Evolutionary conservation across 2,888 invertebrate genomes (phyloP).

Genomic region (Drosophila nigritarsus): DNA sequence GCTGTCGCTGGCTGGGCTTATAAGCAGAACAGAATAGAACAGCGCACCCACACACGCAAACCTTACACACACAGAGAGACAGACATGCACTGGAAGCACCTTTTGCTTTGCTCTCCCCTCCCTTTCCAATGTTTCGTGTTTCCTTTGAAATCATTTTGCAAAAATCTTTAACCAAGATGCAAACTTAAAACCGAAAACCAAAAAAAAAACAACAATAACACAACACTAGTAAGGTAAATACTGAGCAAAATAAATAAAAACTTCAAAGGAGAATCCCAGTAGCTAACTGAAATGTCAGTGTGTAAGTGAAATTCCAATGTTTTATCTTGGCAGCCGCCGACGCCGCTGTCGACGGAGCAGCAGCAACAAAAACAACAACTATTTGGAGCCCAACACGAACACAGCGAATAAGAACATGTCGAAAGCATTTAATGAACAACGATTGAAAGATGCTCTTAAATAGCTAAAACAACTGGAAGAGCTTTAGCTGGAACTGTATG

Average conservation of each 20-base stretch:
- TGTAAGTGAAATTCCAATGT: constrained; percentile 78
- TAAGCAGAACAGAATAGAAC: constrained; percentile 55
- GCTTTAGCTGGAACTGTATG: background rate
- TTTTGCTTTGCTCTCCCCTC: constrained; percentile 15
- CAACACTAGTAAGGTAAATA: constrained; percentile 67
- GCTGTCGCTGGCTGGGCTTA: constrained; percentile 53
- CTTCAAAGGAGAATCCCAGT: constrained; percentile 81
- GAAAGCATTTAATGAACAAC: background rate
- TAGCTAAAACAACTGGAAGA: background rate
- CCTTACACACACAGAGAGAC: constrained; percentile 16
- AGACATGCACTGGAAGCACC: constrained; percentile 31
- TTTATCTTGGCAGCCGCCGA: constrained; percentile 57
- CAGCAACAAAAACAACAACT: constrained; percentile 42
- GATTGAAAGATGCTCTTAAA: constrained; percentile 32
- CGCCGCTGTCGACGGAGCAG: constrained; percentile 13
- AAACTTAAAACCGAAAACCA: constrained; percentile 31
- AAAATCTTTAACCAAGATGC: constrained; percentile 45
- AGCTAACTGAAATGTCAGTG: constrained; percentile 71
- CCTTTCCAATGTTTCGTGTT: constrained; percentile 12
- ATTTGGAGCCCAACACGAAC: constrained; percentile 59
- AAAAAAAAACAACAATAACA: constrained; percentile 35
- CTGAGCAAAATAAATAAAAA: constrained; percentile 66
- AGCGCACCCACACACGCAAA: constrained; percentile 32
- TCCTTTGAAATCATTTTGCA: constrained; percentile 38
- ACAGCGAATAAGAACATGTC: constrained; percentile 49